These are phyloP conservation scores for Misgurnus anguillicaudatus DNA, from an alignment of 2,113 vertebrate genomes.

Conservation along the genomic window DNA sequence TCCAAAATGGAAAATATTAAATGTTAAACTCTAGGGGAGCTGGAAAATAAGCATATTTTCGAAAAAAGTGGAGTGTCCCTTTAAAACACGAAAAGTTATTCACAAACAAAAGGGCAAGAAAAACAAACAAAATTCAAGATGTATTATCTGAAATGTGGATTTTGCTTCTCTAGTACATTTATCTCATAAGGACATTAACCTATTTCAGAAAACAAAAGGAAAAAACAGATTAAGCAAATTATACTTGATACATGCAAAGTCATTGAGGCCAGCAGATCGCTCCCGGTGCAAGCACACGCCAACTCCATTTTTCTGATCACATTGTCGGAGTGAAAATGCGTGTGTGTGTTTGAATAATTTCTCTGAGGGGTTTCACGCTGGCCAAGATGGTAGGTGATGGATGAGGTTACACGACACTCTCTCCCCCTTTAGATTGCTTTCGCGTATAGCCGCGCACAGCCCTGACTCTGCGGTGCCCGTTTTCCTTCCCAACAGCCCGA, in stretches of 20 bases:
- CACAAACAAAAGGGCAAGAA: no score
- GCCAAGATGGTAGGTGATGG: constrained; percentile 69
- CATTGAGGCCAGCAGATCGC: neutral
- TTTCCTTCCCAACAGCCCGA: constrained; percentile 40
- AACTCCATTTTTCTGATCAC: neutral
- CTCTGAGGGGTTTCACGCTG: constrained; percentile 18
- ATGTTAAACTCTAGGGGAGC: no score
- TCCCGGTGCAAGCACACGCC: neutral
- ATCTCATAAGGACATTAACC: no score
- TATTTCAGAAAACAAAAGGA: no score
- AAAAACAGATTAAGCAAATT: no score
- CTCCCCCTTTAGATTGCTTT: constrained; percentile 39
- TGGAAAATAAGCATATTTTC: no score
- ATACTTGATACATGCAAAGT: neutral
- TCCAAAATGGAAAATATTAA: no score
- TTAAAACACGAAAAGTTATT: no score
- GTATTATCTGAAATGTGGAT: no score
- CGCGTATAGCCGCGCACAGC: neutral
- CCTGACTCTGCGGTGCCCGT: neutral
- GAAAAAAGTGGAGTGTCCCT: no score
- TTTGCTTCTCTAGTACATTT: no score
- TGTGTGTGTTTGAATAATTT: constrained; percentile 23
- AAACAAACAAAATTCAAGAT: no score
- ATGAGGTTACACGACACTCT: constrained; percentile 57
- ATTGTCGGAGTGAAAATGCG: constrained; percentile 1